Base-by-base conservation (phyloP, 2,888 invertebrate genomes). In the Caenorhabditis sp. region DNA sequence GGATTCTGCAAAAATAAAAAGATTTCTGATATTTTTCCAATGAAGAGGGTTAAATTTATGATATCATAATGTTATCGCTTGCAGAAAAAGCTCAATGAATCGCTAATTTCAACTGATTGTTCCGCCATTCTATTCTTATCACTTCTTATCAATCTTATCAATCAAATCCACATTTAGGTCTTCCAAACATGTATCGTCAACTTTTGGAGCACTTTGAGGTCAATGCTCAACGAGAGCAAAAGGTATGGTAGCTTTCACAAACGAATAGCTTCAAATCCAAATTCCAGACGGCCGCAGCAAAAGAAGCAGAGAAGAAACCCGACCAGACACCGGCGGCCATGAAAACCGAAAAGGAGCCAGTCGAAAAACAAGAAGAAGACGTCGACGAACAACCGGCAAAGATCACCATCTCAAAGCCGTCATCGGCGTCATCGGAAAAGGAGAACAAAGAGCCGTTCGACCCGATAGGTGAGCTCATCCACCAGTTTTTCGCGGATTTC, bases 401-500 rank as follows among this genome's bases (percentile, higher is more conserved):
- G 28, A 37, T 74, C 15, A 20, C 13, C 2, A 55, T 56, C 22
- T 6, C 20, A 47, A 47, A 20, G 47, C 47, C 20, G 18, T 18
- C 26, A 35, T 64, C 62, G 1, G 56, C 64, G 58, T 70, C 70
- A 13, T 78, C 72, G 0, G 80, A 72, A 24, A 80, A 80, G 40
- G 80, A 80, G 55, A 80, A 80, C 50, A 67, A 37, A 26, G 53
- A 53, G 15, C 72, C 80, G 11, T 20, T 51, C 37, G 67, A 67
- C 58, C 58, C 70, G 5, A 50, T 80, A 15, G 68, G 80, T 80
- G 15, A 60, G 80, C 37, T 60, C 28, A 32, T 32, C 32, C n/a
- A n/a, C n/a, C n/a, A n/a, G n/a, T n/a, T n/a, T n/a, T n/a, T n/a
- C n/a, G n/a, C n/a, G n/a, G n/a, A n/a, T 4, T 32, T 32, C 32